Evolutionary conservation across 2,888 invertebrate genomes (phyloP).

Genomic region (Chironomus riparius): DNA sequence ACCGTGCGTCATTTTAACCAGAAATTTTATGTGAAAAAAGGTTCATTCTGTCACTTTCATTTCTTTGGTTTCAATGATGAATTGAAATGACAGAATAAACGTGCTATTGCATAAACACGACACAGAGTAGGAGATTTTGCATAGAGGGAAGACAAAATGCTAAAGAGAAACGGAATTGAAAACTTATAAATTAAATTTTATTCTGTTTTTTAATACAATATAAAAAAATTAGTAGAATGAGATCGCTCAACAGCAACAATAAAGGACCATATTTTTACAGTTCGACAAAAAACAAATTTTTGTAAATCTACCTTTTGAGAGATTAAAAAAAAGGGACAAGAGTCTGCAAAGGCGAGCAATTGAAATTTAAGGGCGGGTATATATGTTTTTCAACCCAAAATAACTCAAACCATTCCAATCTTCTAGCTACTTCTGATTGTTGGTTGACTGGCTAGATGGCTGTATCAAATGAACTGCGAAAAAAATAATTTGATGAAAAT

Average conservation of each 20-base stretch:
- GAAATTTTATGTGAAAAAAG: not conserved
- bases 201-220: not conserved
- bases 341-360: not conserved
- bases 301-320: slow-evolving; percentile 1
- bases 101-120: slow-evolving; percentile 16
- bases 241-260: not conserved
- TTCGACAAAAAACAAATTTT: not conserved
- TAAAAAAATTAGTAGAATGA: not conserved
- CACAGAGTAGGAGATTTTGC: not conserved
- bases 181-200: slow-evolving; percentile 3
- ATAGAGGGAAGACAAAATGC: not conserved
- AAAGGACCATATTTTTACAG: not conserved
- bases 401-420: too few species aligned
- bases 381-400: not conserved
- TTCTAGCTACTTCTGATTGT: too few species aligned
- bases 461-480: not conserved
- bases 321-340: slow-evolving; percentile 11
- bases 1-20: not conserved
- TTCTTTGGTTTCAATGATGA: slow-evolving; percentile 7
- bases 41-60: slow-evolving; percentile 4
- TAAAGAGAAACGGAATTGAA: not conserved
- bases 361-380: not conserved
- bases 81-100: slow-evolving; percentile 18
- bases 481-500: not conserved
- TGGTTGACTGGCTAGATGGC: too few species aligned